Evolutionary conservation across 1,140 invertebrate species (phyloP).

Genomic region (Hycleus cichorii): DNA sequence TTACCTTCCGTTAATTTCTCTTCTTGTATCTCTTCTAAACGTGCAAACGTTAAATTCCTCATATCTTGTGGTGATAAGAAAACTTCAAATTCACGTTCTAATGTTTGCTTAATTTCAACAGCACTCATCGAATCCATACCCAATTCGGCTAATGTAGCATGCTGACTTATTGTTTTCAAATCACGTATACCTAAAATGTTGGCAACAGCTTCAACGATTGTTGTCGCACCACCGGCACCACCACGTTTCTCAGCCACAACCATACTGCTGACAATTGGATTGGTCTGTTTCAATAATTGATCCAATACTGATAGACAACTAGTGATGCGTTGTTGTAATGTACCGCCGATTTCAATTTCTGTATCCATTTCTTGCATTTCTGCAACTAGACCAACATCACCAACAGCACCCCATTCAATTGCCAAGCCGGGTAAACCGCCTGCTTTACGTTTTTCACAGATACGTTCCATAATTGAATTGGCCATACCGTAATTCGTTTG

Average conservation of each 20-base stretch:
- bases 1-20: not conserved
- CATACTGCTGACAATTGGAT: slow-evolving; percentile 62
- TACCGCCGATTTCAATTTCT: slow-evolving; percentile 68
- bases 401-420: slow-evolving; percentile 59
- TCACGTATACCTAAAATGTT: slow-evolving; percentile 47
- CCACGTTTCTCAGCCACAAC: slow-evolving; percentile 51
- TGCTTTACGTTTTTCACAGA: slow-evolving; percentile 53
- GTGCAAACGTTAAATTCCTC: slow-evolving; percentile 40
- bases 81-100: slow-evolving; percentile 61
- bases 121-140: slow-evolving; percentile 82
- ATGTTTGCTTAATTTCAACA: slow-evolving; percentile 67
- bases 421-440: slow-evolving; percentile 55
- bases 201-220: slow-evolving; percentile 53
- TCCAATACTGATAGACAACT: slow-evolving; percentile 65
- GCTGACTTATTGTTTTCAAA: slow-evolving; percentile 45
- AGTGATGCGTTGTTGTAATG: slow-evolving; percentile 74
- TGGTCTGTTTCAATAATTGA: slow-evolving; percentile 61
- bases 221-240: slow-evolving; percentile 40
- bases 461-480: slow-evolving; percentile 66
- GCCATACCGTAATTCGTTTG: slow-evolving; percentile 82
- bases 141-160: slow-evolving; percentile 68
- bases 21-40: slow-evolving; percentile 1
- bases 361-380: slow-evolving; percentile 75
- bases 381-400: slow-evolving; percentile 64
- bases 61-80: slow-evolving; percentile 55